A percentile compares a stretch with the other conserved stretches of the same genome.
Conservation (phyloP, 2,797 vertebrate genomes). For the Poliocrania exsul region DNA sequence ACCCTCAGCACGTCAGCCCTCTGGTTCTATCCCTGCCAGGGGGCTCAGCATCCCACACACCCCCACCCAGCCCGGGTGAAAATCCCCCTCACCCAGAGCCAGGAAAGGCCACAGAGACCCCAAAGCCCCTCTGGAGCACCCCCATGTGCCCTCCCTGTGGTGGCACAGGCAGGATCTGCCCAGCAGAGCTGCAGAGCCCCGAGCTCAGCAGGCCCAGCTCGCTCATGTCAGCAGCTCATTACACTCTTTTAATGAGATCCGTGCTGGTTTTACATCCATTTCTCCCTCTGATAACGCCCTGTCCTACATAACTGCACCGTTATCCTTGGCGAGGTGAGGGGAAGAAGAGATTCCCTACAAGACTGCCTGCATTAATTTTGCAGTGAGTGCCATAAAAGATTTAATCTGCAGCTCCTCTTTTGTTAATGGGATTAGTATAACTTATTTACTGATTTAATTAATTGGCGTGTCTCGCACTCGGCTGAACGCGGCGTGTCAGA, state of each 20-base stretch:
- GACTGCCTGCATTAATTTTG: slow-evolving; percentile 44
- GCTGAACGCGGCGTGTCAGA: background rate
- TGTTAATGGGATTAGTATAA: slow-evolving; percentile 64
- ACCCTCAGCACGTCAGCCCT: background rate
- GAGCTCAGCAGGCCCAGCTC: background rate
- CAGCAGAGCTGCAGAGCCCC: background rate
- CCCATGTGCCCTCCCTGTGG: accelerated
- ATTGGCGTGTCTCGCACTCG: background rate
- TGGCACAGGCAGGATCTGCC: background rate
- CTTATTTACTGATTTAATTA: slow-evolving; percentile 69
- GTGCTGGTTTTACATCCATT: slow-evolving; percentile 43
- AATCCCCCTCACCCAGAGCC: background rate
- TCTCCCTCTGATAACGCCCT: background rate
- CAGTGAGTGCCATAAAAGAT: slow-evolving; percentile 51
- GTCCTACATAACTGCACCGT: slow-evolving; percentile 26
- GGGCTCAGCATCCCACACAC: background rate
- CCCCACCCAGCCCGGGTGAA: background rate
- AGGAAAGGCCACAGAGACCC: background rate
- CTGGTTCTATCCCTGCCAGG: background rate
- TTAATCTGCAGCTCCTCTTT: slow-evolving; percentile 37
- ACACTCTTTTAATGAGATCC: slow-evolving; percentile 33
- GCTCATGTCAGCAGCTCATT: slow-evolving; percentile 12
- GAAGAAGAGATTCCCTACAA: slow-evolving; percentile 41
- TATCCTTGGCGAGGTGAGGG: slow-evolving; percentile 14
- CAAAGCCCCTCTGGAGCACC: background rate